These are phyloP conservation scores for Zosterops japonicus DNA, from an alignment of 2,113 vertebrate genomes.

Conservation along the genomic window DNA sequence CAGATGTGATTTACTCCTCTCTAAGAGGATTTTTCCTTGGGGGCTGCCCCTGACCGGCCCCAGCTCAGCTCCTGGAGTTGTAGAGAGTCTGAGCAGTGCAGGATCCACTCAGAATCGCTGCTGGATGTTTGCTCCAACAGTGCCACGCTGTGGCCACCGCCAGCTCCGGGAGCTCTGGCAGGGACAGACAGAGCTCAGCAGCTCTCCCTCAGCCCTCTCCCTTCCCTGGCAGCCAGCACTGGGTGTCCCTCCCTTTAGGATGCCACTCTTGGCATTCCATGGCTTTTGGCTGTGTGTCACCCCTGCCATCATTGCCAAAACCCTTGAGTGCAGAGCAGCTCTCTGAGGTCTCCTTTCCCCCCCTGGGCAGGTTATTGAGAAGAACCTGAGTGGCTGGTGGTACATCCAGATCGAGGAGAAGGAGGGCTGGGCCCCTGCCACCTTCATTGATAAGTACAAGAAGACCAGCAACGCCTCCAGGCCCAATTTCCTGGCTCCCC, in stretches of 20 bases:
- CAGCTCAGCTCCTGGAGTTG: accelerated
- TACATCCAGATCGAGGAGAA: slow-evolving; percentile 98
- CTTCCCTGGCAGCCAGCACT: neutral
- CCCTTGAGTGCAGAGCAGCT: neutral
- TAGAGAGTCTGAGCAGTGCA: accelerated
- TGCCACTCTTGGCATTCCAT: neutral
- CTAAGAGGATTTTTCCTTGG: neutral
- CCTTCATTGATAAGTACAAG: slow-evolving; percentile 98
- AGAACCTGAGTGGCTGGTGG: slow-evolving; percentile 97
- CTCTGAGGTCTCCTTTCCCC: neutral
- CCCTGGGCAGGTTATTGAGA: slow-evolving; percentile 89
- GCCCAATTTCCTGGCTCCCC: slow-evolving; percentile 91
- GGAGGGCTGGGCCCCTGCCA: slow-evolving; percentile 96
- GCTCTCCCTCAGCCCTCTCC: neutral
- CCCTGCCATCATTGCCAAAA: neutral
- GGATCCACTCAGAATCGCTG: accelerated
- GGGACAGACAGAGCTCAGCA: neutral
- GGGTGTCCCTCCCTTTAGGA: neutral
- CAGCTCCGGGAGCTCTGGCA: neutral
- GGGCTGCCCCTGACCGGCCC: neutral
- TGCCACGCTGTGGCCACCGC: slow-evolving; percentile 36
- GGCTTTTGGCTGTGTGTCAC: neutral
- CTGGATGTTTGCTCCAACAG: neutral
- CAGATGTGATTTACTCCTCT: accelerated
- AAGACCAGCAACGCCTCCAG: slow-evolving; percentile 91